phyloP scores from a whole-genome alignment of 53 echinoderm and acorn worm species.

The Holothuria scabra region DNA sequence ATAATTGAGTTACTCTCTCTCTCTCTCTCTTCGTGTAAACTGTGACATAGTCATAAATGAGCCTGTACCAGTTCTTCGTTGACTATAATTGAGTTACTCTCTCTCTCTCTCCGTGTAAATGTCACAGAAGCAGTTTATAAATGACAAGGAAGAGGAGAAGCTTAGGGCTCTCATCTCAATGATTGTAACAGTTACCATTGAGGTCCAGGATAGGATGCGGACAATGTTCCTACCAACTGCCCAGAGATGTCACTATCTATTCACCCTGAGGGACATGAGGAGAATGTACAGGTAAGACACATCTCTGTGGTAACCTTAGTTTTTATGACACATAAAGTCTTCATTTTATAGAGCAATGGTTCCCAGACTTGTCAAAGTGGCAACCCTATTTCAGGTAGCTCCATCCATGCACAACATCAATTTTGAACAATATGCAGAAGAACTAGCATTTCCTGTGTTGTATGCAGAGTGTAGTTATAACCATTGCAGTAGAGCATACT shows the following conservation, averaged over 20 bases:
- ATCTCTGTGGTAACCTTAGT: too few species aligned
- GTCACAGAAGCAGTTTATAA: constrained; percentile 69
- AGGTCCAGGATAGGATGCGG: constrained; percentile 92
- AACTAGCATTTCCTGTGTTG: too few species aligned
- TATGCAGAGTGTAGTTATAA: too few species aligned
- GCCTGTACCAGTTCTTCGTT: neutral
- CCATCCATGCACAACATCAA: too few species aligned
- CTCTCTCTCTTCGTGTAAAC: neutral
- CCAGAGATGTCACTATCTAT: constrained; percentile 90
- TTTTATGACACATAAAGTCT: too few species aligned
- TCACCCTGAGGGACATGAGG: constrained; percentile 88
- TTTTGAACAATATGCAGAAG: too few species aligned
- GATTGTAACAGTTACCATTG: constrained; percentile 94
- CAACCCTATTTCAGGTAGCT: too few species aligned
- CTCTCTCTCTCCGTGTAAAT: neutral
- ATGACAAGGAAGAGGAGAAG: constrained; percentile 91
- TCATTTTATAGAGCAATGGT: too few species aligned
- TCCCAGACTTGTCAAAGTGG: too few species aligned
- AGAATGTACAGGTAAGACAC: constrained; percentile 78
- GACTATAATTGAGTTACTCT: neutral
- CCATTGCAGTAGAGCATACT: too few species aligned
- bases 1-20: neutral
- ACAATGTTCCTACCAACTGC: constrained; percentile 95
- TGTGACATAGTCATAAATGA: too few species aligned
- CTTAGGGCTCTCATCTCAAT: constrained; percentile 83